Evolutionary conservation across 2,113 vertebrate genomes (phyloP).

Genomic region (Atrichornis clamosus): DNA sequence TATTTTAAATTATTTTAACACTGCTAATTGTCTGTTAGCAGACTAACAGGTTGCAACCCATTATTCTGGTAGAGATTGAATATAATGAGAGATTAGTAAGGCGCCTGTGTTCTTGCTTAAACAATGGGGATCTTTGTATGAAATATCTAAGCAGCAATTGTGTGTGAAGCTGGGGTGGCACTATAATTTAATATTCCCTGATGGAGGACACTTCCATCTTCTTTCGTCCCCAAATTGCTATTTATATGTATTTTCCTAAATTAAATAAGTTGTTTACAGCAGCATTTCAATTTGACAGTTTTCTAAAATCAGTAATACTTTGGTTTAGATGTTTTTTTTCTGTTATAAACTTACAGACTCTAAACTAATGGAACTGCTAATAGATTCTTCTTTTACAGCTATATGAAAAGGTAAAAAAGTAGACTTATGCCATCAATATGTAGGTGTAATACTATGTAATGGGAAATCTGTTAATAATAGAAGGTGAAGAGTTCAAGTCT

Average conservation of each 20-base stretch:
- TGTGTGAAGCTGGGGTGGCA: neutral
- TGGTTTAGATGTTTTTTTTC: neutral
- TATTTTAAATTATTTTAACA: neutral
- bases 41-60: neutral
- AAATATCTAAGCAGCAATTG: conserved; percentile 18
- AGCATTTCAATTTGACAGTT: neutral
- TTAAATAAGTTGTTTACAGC: neutral
- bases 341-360: neutral
- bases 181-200: conserved; percentile 3
- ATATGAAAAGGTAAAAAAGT: neutral
- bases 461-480: neutral
- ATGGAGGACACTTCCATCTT: neutral
- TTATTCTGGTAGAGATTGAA: neutral
- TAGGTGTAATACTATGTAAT: neutral
- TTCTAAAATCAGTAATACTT: neutral
- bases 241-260: neutral
- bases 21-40: neutral
- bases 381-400: neutral
- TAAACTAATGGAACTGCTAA: neutral
- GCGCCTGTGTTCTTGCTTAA: neutral
- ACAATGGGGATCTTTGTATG: conserved; percentile 28
- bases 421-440: neutral
- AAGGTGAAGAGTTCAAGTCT: neutral
- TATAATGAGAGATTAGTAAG: conserved; percentile 14
- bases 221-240: neutral